phyloP scores from a whole-genome alignment of 2,888 invertebrate species.

The Troides oblongomaculatus region DNA sequence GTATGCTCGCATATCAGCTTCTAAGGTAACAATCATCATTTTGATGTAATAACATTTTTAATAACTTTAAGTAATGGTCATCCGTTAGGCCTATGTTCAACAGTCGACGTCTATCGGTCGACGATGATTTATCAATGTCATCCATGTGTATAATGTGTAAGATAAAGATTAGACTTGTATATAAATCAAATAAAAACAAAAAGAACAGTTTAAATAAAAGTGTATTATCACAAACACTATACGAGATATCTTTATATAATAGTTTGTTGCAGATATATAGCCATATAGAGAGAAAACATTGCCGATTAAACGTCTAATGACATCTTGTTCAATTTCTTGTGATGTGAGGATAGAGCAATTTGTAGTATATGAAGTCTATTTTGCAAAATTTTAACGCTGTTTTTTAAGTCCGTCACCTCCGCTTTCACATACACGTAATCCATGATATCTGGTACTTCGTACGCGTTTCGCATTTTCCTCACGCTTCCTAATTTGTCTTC shows the following conservation, averaged over 20 bases:
- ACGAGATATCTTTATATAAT: not conserved
- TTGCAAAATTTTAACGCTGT: conserved; percentile 57
- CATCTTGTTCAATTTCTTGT: conserved; percentile 48
- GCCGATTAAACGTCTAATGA: not conserved
- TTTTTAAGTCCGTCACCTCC: conserved; percentile 69
- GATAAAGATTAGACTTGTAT: too few species aligned
- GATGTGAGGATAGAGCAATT: conserved; percentile 58
- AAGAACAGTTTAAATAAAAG: too few species aligned
- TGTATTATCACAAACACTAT: not conserved
- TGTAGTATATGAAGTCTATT: conserved; percentile 61
- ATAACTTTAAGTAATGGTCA: too few species aligned
- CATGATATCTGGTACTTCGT: conserved; percentile 78
- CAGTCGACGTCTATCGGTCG: too few species aligned
- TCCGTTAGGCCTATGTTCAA: too few species aligned
- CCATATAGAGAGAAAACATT: not conserved
- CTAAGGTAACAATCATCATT: conserved; percentile 78
- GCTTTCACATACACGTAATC: conserved; percentile 79
- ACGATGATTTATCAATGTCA: too few species aligned
- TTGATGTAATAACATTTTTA: too few species aligned
- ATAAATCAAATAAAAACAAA: too few species aligned
- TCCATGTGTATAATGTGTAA: too few species aligned
- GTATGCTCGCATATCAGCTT: conserved; percentile 94
- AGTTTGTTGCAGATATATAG: too few species aligned
- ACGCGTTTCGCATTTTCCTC: conserved; percentile 59
- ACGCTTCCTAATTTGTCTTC: conserved; percentile 59